Conservation (phyloP, 1,140 invertebrate genomes). For the Delia radicum region DNA sequence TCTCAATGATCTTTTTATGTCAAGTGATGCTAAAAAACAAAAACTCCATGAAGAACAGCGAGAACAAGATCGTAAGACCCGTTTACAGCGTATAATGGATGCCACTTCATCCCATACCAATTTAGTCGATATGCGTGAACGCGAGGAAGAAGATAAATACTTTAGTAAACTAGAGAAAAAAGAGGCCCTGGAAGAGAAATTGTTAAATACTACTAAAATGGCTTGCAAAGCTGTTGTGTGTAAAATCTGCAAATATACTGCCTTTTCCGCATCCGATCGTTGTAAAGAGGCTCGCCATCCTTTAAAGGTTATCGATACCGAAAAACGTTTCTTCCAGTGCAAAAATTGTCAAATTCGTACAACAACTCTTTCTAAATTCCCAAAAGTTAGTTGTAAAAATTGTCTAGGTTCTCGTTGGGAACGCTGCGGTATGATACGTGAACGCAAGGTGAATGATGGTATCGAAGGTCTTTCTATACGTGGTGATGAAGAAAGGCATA, state of each 20-base stretch:
- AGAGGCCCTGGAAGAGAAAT: conserved; percentile 90
- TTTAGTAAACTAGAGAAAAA: conserved; percentile 86
- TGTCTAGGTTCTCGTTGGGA: conserved; percentile 75
- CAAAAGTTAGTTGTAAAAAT: conserved; percentile 73
- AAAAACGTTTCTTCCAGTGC: conserved; percentile 91
- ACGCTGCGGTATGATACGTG: conserved; percentile 77
- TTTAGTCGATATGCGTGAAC: conserved; percentile 71
- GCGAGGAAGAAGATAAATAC: conserved; percentile 80
- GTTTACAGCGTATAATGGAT: conserved; percentile 79
- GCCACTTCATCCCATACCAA: conserved; percentile 75
- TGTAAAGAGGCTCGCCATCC: conserved; percentile 82
- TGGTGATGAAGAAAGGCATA: conserved; percentile 71
- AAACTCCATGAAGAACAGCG: conserved; percentile 56
- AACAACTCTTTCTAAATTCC: conserved; percentile 74
- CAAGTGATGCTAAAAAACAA: conserved; percentile 57
- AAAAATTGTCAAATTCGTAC: conserved; percentile 81
- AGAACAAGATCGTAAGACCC: conserved; percentile 61
- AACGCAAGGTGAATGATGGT: conserved; percentile 62
- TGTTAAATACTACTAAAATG: conserved; percentile 81
- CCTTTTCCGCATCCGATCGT: conserved; percentile 77
- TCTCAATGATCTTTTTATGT: conserved; percentile 53
- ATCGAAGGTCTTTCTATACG: conserved; percentile 65
- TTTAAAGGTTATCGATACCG: conserved; percentile 73
- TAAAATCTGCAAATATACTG: conserved; percentile 85
- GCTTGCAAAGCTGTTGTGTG: conserved; percentile 85